These are phyloP conservation scores for Sinotaia quadrata DNA, from an alignment of 2,888 invertebrate genomes.

Conservation along the genomic window DNA sequence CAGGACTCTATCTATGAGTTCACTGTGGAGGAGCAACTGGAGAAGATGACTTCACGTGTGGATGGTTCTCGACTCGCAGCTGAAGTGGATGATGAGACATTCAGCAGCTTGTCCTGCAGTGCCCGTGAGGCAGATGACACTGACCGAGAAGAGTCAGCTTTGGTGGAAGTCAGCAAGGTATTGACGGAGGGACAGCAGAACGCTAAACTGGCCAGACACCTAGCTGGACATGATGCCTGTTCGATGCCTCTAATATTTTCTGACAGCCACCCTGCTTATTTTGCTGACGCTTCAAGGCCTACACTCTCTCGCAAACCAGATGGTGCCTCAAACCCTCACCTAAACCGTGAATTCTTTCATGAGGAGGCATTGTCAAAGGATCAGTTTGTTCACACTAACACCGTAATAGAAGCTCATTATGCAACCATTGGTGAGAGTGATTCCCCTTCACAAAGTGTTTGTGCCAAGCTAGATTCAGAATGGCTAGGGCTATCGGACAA, in stretches of 20 bases:
- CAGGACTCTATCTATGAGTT: conserved; percentile 68
- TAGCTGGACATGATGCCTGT: conserved; percentile 22
- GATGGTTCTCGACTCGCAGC: conserved; percentile 40
- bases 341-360: conserved; percentile 66
- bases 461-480: too few relatives aligned
- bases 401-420: conserved; percentile 29
- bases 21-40: conserved; percentile 67
- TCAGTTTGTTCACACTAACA: background rate
- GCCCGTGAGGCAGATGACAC: conserved; percentile 55
- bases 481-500: background rate
- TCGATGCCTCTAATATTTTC: too few relatives aligned
- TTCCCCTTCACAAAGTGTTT: too few relatives aligned
- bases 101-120: conserved; percentile 63
- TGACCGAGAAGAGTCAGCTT: conserved; percentile 38
- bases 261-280: conserved; percentile 4
- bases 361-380: conserved; percentile 23
- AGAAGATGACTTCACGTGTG: conserved; percentile 44
- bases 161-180: conserved; percentile 35
- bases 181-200: conserved; percentile 37
- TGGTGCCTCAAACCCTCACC: conserved; percentile 93
- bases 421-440: conserved; percentile 13
- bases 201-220: conserved; percentile 29
- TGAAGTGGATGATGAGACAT: conserved; percentile 64
- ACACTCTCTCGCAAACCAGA: conserved; percentile 78
- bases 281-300: conserved; percentile 37